Percentiles rank a stretch among this genome's conserved stretches.
Conservation (phyloP, 2,113 vertebrate genomes). For the Baryphthengus martii region DNA sequence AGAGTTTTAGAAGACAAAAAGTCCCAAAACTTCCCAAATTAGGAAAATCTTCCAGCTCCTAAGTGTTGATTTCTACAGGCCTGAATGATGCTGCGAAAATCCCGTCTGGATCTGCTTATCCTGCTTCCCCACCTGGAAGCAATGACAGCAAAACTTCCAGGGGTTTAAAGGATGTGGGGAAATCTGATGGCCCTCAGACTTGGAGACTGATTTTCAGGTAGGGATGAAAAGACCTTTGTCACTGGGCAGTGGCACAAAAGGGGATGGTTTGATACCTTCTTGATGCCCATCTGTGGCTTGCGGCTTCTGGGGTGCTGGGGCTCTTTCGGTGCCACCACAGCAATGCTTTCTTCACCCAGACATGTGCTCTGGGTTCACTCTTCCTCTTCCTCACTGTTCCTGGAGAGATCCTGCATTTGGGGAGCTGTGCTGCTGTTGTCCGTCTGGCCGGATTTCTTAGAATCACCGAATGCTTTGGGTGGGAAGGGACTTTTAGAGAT, state of each 20-base stretch:
- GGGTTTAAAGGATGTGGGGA: neutral
- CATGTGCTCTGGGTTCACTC: neutral
- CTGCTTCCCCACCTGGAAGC: neutral
- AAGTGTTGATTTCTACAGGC: fast-evolving
- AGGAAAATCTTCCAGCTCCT: neutral
- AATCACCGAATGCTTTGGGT: too few relatives aligned
- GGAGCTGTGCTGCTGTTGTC: neutral
- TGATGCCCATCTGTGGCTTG: fast-evolving
- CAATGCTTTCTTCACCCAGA: neutral
- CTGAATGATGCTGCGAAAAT: neutral
- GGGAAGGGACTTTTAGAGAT: too few relatives aligned
- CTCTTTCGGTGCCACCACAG: neutral
- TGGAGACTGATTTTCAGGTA: neutral
- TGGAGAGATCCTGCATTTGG: neutral
- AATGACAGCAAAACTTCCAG: neutral
- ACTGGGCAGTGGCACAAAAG: fast-evolving
- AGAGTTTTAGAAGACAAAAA: neutral
- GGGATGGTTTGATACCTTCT: too few relatives aligned
- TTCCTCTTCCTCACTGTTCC: neutral
- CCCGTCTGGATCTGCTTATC: neutral
- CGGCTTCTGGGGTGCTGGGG: neutral
- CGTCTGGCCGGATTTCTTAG: neutral
- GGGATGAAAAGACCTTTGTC: neutral
- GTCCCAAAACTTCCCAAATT: neutral
- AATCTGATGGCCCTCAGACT: neutral